Conservation (phyloP, 92 coral and sea anemone species). For the Plumapathes pennacea region DNA sequence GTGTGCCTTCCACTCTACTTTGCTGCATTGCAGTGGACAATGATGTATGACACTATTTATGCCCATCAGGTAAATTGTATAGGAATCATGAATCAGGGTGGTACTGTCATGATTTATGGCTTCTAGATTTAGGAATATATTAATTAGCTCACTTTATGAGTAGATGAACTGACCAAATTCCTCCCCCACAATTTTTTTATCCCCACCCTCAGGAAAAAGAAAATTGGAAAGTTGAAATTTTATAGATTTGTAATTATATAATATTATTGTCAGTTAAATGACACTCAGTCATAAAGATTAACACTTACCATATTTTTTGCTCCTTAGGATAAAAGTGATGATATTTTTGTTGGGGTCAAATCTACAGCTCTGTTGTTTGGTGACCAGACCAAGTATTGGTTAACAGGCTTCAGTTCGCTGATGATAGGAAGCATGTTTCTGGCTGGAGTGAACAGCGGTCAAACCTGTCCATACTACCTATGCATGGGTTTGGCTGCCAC, state of each 20-base stretch:
- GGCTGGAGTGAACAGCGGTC: constrained; percentile 82
- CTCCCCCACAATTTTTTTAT: too few species aligned
- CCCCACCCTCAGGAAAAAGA: too few species aligned
- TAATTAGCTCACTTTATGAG: too few species aligned
- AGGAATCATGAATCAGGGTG: too few species aligned
- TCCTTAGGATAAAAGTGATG: constrained; percentile 86
- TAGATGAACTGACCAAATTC: too few species aligned
- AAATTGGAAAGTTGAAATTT: too few species aligned
- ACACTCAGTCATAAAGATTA: too few species aligned
- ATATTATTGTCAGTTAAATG: too few species aligned
- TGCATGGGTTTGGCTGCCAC: constrained; percentile 66
- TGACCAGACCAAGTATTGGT: constrained; percentile 74
- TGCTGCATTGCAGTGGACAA: constrained; percentile 88
- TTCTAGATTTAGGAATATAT: too few species aligned
- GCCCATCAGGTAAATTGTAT: constrained; percentile 87
- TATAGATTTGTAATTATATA: too few species aligned
- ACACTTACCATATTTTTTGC: not conserved
- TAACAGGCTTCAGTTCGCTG: constrained; percentile 62
- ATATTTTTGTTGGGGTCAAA: constrained; percentile 79
- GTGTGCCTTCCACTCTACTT: constrained; percentile 88
- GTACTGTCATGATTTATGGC: too few species aligned
- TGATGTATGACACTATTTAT: constrained; percentile 90
- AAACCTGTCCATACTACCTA: constrained; percentile 86
- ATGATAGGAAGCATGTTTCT: constrained; percentile 70
- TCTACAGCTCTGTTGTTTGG: constrained; percentile 93